phyloP scores from a whole-genome alignment of 1,140 invertebrate species.

The Rhagoletis zephyria region DNA sequence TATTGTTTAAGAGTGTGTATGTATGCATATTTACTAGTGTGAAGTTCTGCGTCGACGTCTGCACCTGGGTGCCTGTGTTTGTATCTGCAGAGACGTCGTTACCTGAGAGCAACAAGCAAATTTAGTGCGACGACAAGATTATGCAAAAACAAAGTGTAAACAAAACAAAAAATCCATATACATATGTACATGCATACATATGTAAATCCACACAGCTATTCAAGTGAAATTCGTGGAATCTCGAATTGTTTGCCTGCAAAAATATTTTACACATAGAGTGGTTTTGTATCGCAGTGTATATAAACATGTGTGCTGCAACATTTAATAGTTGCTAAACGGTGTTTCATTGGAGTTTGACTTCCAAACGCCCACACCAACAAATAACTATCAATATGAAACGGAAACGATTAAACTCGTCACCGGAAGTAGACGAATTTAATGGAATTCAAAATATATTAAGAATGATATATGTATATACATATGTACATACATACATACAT shows the following conservation, averaged over 20 bases:
- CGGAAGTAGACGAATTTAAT: too few relatives aligned
- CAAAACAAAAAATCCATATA: constrained; percentile 39
- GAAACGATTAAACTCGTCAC: too few relatives aligned
- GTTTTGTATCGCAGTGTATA: background rate
- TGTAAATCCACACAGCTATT: background rate
- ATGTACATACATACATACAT: too few relatives aligned
- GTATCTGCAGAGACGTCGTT: background rate
- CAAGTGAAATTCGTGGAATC: background rate
- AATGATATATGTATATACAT: too few relatives aligned
- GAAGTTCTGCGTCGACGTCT: too few relatives aligned
- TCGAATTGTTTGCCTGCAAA: background rate
- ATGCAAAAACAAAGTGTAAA: constrained; percentile 43
- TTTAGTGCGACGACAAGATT: background rate
- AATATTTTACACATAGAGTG: too few relatives aligned
- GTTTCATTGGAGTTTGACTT: background rate
- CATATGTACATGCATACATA: background rate
- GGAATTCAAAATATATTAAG: too few relatives aligned
- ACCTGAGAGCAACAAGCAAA: constrained; percentile 26
- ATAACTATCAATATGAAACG: too few relatives aligned
- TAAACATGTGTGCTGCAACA: constrained; percentile 2
- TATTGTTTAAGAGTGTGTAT: background rate
- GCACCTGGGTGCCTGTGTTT: too few relatives aligned
- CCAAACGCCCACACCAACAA: background rate
- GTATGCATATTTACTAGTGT: background rate
- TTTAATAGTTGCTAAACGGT: background rate